Evolutionary conservation across 2,113 vertebrate genomes (phyloP), one percentile per base, ranked within the genome.

Genomic region (Cacatua alba): DNA sequence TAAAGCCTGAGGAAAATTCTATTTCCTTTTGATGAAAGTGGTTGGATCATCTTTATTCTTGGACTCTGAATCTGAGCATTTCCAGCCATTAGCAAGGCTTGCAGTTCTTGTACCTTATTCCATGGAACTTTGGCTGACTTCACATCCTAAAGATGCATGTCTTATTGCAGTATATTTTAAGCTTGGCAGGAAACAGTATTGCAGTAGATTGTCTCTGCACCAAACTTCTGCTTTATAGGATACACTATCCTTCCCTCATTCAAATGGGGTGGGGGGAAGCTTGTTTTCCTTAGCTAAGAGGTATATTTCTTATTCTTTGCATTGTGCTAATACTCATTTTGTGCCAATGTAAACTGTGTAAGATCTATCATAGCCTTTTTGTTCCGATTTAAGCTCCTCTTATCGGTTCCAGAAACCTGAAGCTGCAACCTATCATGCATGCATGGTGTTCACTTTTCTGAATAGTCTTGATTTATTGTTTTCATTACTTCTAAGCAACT

Each of bases 81-180:
- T 44, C 29, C 52, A 94, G 79, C 81, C 35, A 33, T 85, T 68
- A 92, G 90, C n/a, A 64, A 68, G 55, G 69, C 63, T 96, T 93
- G 82, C 92, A 96, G 69, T 95, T 75, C 72, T 96, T 84, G 78
- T 90, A 25, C 46, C 23, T 87, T 79, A 21, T 95, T 88, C 75
- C 59, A 83, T 96, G 97, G 90, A 85, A 95, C 95, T 91, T 76
- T 88, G 92, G 57, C 95, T 92, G 95, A 93, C 86, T 94, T 94
- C 70, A 78, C 79, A 65, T 96, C 93, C 76, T 90, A 29, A 91
- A 95, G 96, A 95, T 94, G 59, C 93, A 52, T 67, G 85, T 92
- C 84, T 93, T 96, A 41, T 48, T 90, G 80, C 94, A 95, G 84
- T 62, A 23, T 88, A 65, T 94, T 95, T 97, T 76, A 76, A 93